Evolutionary conservation across 1,140 invertebrate genomes (phyloP).

Genomic region (Drosophila mayri): DNA sequence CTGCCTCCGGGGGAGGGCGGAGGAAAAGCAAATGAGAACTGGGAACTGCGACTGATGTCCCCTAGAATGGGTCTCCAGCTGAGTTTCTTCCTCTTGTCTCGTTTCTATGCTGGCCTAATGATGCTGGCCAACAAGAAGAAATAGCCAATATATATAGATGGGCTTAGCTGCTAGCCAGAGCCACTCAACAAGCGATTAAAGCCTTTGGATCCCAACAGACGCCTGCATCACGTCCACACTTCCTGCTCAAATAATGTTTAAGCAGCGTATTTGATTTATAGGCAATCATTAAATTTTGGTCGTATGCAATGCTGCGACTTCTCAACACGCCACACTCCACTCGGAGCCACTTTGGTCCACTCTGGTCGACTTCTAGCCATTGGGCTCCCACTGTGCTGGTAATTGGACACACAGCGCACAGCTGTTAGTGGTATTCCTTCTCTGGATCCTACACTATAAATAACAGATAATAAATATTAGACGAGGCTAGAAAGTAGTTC

Average conservation of each 20-base stretch:
- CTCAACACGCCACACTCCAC: constrained; percentile 38
- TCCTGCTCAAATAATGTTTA: constrained; percentile 83
- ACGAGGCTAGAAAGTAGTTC: background rate
- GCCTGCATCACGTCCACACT: constrained; percentile 79
- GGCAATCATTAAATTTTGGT: constrained; percentile 79
- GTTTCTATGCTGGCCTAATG: constrained; percentile 52
- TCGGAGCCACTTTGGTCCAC: constrained; percentile 16
- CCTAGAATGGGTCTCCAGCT: constrained; percentile 56
- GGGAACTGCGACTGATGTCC: constrained; percentile 13
- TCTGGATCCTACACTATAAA: background rate
- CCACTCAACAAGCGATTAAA: constrained; percentile 71
- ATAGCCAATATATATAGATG: constrained; percentile 5
- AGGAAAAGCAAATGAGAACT: constrained; percentile 11
- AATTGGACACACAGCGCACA: constrained; percentile 73
- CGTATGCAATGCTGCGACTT: constrained; percentile 49
- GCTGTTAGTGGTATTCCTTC: constrained; percentile 51
- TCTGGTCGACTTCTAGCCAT: constrained; percentile 31
- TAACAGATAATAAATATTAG: background rate
- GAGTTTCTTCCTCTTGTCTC: constrained; percentile 35
- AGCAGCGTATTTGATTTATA: constrained; percentile 80
- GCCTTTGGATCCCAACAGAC: constrained; percentile 50
- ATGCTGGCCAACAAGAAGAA: constrained; percentile 65
- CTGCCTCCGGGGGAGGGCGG: constrained; percentile 4
- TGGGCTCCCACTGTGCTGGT: constrained; percentile 76
- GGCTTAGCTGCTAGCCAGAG: constrained; percentile 8